Evolutionary conservation across 2,113 vertebrate genomes (phyloP), one percentile per base, ranked within the genome.

Genomic region (Periophthalmodon schlosseri): DNA sequence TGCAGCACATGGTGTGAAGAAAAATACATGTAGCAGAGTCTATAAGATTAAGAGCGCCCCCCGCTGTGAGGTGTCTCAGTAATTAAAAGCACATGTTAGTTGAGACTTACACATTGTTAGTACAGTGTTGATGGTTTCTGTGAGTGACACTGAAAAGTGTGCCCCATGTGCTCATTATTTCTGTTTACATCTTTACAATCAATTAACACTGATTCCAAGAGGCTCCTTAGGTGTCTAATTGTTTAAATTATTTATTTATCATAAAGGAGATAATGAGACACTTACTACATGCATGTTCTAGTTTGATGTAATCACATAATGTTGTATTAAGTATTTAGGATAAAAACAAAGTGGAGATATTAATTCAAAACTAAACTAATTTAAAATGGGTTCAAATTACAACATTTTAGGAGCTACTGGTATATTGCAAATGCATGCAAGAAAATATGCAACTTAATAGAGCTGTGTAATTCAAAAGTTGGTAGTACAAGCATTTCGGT

Each of bases 171-270:
- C 60, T 63, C 28, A 63, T 63, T 63, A 34, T 63, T 34, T 16
- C 60, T 8, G 58, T 61, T 61, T 61, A 61, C 58, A 61, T 63
- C 28, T 63, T 61, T 63, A 34, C 60, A 33, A 34, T 63, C 23
- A 63, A 63, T 63, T 34, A 63, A 63, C 60, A 33, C 24, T 8
- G 21, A 61, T 33, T 28, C 23, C 10, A 33, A 61, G 8, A 61
- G 24, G 60, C 60, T 18, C 24, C 23, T 10, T 18, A 63, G 10
- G 57, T 34, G 5, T 34, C 23, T 63, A 63, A 61, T 33, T 61
- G 58, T 16, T 44, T 39, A 39, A 39, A 39, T 39, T 39, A 39
- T 39, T 3, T 44, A 21, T 57, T 57, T 21, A 57, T 57, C 9
- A 23, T 5, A 56, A n/a, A 61, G 58, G 23, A 61, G 23, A 63